Conservation (phyloP, 2,797 vertebrate genomes). For the Poecilia velifera region DNA sequence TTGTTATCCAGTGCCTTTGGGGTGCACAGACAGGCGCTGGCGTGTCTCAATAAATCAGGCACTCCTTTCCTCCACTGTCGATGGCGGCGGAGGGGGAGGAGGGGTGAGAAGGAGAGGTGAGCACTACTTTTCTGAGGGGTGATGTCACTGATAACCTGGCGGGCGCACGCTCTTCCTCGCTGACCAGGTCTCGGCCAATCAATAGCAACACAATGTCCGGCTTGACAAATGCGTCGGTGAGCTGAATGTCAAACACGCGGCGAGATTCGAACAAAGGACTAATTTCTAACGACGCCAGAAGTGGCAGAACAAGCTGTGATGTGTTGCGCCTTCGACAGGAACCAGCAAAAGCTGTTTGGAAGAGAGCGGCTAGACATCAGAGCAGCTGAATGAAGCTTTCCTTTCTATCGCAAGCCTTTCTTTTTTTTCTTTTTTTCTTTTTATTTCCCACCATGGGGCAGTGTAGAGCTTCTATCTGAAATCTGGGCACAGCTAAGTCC, state of each 20-base stretch:
- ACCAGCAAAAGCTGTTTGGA: slow-evolving; percentile 54
- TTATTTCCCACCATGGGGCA: slow-evolving; percentile 25
- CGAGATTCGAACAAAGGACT: slow-evolving; percentile 35
- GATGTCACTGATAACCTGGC: slow-evolving; percentile 76
- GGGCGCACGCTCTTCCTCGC: slow-evolving; percentile 55
- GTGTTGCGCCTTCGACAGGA: slow-evolving; percentile 41
- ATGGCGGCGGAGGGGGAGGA: slow-evolving; percentile 54
- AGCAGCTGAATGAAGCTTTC: slow-evolving; percentile 26
- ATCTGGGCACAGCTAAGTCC: slow-evolving; percentile 52
- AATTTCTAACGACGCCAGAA: slow-evolving; percentile 52
- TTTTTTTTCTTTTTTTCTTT: slow-evolving; percentile 31
- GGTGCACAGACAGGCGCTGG: slow-evolving; percentile 49
- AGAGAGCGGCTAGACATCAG: slow-evolving; percentile 41
- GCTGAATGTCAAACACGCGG: slow-evolving; percentile 69
- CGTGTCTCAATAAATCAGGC: slow-evolving; percentile 73
- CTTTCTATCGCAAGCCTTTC: slow-evolving; percentile 32
- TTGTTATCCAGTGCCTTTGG: slow-evolving; percentile 72
- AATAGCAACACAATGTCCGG: slow-evolving; percentile 63
- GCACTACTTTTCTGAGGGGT: slow-evolving; percentile 56
- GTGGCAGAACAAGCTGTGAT: slow-evolving; percentile 46
- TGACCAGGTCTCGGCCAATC: slow-evolving; percentile 65
- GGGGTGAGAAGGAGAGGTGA: slow-evolving; percentile 27
- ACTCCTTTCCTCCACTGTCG: slow-evolving; percentile 60
- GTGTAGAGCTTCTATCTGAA: slow-evolving; percentile 37
- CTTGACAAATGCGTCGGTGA: slow-evolving; percentile 67